Base-by-base conservation (phyloP, 1,140 invertebrate genomes). In the Neomicropteryx cornuta region DNA sequence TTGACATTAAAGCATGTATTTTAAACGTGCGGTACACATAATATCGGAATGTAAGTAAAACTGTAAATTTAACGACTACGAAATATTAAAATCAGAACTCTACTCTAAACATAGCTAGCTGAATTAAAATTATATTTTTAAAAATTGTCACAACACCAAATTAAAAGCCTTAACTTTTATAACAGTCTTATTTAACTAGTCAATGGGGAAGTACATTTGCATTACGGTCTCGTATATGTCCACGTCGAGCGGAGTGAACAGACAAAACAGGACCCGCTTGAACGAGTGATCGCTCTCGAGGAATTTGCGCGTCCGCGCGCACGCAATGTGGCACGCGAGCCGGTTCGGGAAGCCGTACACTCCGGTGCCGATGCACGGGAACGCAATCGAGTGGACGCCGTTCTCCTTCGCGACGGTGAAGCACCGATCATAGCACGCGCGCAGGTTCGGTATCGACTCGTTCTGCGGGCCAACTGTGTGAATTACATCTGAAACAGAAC, bases 351-450 rank as follows among this genome's bases (percentile, higher is more conserved):
- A 92, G 3, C 82, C 83, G 68, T 88, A 90, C 40, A 89, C 72
- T 10, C 87, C 87, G 34, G 87, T 90, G 1, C 84, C 86, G 50
- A 91, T 87, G 45, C 86, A 90, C 14, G 87, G 86, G 58, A 92
- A 88, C 23, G 86, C 81, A 18, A 92, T 73, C 4, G 78, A 71
- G 41, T 68, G 64, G 2, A 90, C 41, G 2, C 76, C 59, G 46
- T 86, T 70, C 39, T 76, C 62, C 36, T 66, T 61, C 20, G 76
- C 62, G 5, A 78, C 30, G 1, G 72, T 53, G 1, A 92, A 56
- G 56, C 73, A 76, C 18, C 73, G 80, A 43, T 69, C 58, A 49
- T 91, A 91, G 54, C 83, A 86, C 10, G 73, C 72, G 41, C 62
- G 50, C 2, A 94, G 66, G 17, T 70, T 61, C 3, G 72, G 61